phyloP scores from a whole-genome alignment of 2,113 vertebrate genomes.

The Oenanthe melanoleuca region DNA sequence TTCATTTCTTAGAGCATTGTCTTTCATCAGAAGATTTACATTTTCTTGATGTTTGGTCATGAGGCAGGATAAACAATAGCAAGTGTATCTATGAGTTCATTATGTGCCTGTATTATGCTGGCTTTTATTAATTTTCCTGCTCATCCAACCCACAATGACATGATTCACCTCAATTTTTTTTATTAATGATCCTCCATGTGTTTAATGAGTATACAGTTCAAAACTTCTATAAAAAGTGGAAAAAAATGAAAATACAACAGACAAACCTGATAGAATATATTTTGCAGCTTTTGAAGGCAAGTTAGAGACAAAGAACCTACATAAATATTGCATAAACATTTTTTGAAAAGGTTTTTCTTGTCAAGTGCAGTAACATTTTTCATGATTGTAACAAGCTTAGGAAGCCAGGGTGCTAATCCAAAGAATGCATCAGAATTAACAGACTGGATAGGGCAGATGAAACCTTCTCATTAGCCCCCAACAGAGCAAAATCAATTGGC shows the following conservation, averaged over 20 bases:
- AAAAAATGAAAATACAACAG: background rate
- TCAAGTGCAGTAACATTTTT: slow-evolving; percentile 3
- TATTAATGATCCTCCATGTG: background rate
- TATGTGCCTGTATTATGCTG: background rate
- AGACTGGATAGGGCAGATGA: background rate
- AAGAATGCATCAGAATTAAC: background rate
- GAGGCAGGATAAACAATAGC: background rate
- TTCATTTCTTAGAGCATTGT: slow-evolving; percentile 13
- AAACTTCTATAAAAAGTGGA: background rate
- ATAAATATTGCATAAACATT: slow-evolving; percentile 45
- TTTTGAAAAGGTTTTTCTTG: slow-evolving; percentile 44
- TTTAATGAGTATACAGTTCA: background rate
- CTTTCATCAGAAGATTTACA: slow-evolving; percentile 10
- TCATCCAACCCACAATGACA: background rate
- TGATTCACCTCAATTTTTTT: background rate
- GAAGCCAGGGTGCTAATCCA: background rate
- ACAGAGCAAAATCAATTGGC: background rate
- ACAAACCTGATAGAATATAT: slow-evolving; percentile 5
- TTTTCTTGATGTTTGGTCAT: slow-evolving; percentile 19
- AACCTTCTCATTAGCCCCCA: background rate
- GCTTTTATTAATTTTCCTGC: background rate
- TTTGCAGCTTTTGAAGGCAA: slow-evolving; percentile 29
- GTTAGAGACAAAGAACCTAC: slow-evolving; percentile 2
- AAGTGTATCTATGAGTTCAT: background rate
- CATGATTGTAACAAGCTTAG: background rate